phyloP scores from a whole-genome alignment of 2,888 invertebrate genomes.

The Priocnemis perturbator region DNA sequence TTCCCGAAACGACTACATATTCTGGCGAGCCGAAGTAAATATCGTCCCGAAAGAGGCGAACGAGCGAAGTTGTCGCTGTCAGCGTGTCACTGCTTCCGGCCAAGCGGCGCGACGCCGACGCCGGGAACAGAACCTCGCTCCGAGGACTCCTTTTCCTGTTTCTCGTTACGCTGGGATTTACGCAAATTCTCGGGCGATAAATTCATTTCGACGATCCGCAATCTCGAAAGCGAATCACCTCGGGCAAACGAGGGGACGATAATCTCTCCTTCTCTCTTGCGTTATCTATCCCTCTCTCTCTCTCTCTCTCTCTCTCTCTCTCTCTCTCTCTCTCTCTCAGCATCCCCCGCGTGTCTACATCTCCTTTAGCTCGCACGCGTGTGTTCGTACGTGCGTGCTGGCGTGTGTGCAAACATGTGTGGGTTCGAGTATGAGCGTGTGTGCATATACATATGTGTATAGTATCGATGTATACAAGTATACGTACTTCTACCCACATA shows the following conservation, averaged over 20 bases:
- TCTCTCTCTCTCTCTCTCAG: constrained; percentile 19
- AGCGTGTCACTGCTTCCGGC: too few relatives aligned
- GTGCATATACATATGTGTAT: background rate
- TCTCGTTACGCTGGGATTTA: constrained; percentile 48
- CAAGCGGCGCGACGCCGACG: too few relatives aligned
- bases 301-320: constrained; percentile 17
- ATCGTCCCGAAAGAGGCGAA: too few relatives aligned
- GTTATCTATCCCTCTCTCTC: constrained; percentile 21
- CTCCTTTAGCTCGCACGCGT: background rate
- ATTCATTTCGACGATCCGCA: constrained; percentile 53
- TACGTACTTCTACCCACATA: too few relatives aligned
- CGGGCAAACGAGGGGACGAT: constrained; percentile 32
- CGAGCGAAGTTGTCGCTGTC: too few relatives aligned
- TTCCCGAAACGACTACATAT: too few relatives aligned
- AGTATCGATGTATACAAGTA: too few relatives aligned
- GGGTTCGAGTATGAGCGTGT: constrained; percentile 3
- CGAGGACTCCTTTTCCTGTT: constrained; percentile 37
- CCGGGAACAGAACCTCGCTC: constrained; percentile 3
- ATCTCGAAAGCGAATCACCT: constrained; percentile 46
- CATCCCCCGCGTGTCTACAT: background rate
- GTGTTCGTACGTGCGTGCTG: too few relatives aligned
- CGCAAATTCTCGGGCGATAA: constrained; percentile 51
- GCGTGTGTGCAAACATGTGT: background rate
- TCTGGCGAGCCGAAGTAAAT: too few relatives aligned
- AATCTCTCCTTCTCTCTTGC: constrained; percentile 11